Evolutionary conservation across 2,113 vertebrate genomes (phyloP), one percentile per base, ranked within the genome.

Genomic region (Callipepla squamata): DNA sequence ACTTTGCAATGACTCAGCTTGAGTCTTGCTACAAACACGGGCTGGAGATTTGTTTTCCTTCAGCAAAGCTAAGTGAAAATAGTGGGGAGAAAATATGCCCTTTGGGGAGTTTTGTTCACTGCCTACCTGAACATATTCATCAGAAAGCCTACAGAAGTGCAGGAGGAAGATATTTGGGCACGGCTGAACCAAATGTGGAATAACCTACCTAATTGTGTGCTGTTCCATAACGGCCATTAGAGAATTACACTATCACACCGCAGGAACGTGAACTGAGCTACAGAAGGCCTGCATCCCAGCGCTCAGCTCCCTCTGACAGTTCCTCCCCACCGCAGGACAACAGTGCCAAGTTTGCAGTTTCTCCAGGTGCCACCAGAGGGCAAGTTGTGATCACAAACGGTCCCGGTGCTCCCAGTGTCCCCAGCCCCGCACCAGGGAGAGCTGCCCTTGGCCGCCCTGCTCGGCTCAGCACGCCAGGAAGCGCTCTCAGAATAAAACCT

Each of bases 361-460:
- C 84, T n/a, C 17, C 82, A 53, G 57, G 57, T n/a, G 92, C 97
- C 98, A 93, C 92, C 90, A 97, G 98, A 97, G 97, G 97, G 97
- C 97, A 95, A 96, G 82, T 94, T n/a, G 90, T 38, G 93, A 95
- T 75, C 63, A 26, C 67, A 50, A 92, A 95, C 70, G 15, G 61
- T 45, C 59, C 59, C 11, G 4, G 65, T 1, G 4, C 8, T n/a
- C 81, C 26, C 17, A 5, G 55, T 2, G 16, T 23, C 42, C 38
- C 57, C 21, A 5, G 65, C 80, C 75, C 69, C 21, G 70, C 75
- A 59, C 18, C 69, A 22, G 62, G 65, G 36, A 95, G 70, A 68
- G 80, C 93, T 89, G 89, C 87, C 89, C 94, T 91, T 72, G 93
- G 76, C 93, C 20, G 28, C 85, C 68, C 85, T 80, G 42, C 55